phyloP scores from a whole-genome alignment of 2,113 vertebrate species.

The Melanostigma gelatinosum region DNA sequence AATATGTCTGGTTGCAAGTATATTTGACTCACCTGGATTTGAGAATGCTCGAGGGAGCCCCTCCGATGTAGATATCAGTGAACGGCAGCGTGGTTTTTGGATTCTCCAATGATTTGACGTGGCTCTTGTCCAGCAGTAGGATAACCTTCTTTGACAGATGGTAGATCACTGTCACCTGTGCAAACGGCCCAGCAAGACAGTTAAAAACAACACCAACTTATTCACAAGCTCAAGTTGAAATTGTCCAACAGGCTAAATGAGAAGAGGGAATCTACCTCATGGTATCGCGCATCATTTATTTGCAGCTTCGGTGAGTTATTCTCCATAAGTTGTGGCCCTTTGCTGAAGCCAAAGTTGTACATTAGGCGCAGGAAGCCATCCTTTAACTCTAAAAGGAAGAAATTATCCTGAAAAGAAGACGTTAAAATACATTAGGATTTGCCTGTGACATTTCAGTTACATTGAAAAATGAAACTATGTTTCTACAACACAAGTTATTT shows the following conservation, averaged over 20 bases:
- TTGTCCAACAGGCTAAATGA: not conserved
- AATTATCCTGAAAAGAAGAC: conserved; percentile 85
- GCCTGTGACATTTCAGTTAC: not conserved
- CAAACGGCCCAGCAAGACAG: conserved; percentile 34
- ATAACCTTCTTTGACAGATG: conserved; percentile 98
- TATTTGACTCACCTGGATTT: conserved; percentile 85
- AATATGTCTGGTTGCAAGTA: not conserved
- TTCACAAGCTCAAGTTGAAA: not conserved
- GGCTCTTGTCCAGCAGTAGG: conserved; percentile 93
- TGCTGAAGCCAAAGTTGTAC: conserved; percentile 94
- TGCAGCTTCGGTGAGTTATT: conserved; percentile 88
- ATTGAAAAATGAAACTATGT: not conserved
- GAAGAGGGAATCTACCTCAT: conserved; percentile 86
- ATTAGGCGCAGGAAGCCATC: conserved; percentile 89
- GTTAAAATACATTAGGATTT: not conserved
- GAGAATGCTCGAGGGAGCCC: conserved; percentile 88
- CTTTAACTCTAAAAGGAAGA: conserved; percentile 93
- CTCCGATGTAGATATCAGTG: conserved; percentile 94
- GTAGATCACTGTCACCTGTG: conserved; percentile 96
- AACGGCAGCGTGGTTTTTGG: conserved; percentile 93
- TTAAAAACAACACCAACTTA: not conserved
- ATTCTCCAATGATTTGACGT: conserved; percentile 93
- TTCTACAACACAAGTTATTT: not conserved
- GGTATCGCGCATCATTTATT: conserved; percentile 96
- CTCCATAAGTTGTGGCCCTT: conserved; percentile 87